Percentiles rank a stretch among this genome's conserved stretches.
phyloP scores from a whole-genome alignment of 2,888 invertebrate species.

The Timema cristinae region DNA sequence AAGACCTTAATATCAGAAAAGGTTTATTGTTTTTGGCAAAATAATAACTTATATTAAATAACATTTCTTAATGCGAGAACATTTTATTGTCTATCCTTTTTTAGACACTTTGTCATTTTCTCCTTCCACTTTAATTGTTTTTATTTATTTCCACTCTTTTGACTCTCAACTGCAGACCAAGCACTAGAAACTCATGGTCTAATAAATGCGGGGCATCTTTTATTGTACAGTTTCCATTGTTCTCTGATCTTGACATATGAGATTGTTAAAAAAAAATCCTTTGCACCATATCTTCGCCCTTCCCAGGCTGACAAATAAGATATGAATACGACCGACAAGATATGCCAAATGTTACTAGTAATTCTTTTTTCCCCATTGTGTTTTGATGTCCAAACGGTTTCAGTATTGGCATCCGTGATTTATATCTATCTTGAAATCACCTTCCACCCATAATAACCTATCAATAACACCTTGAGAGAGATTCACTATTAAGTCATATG shows the following conservation, averaged over 20 bases:
- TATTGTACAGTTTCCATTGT: background rate
- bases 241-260: background rate
- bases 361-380: too few species aligned
- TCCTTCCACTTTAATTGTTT: background rate
- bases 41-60: conserved; percentile 6
- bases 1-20: too few species aligned
- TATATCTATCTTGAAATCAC: too few species aligned
- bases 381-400: too few species aligned
- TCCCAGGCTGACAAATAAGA: too few species aligned
- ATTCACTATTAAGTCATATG: too few species aligned
- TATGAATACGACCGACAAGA: too few species aligned
- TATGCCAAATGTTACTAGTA: too few species aligned
- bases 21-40: background rate
- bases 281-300: too few species aligned
- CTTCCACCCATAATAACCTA: too few species aligned
- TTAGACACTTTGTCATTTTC: conserved; percentile 13
- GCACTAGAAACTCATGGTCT: background rate
- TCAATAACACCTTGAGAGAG: too few species aligned
- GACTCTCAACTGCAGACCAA: conserved; percentile 6
- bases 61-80: conserved; percentile 4
- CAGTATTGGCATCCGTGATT: too few species aligned
- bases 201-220: background rate
- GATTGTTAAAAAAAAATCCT: conserved; percentile 9
- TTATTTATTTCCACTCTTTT: conserved; percentile 4
- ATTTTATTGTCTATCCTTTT: conserved; percentile 11